A percentile compares a stretch with the other conserved stretches of the same genome.
phyloP scores from a whole-genome alignment of 2,888 invertebrate species.

The Tolmerus cingulatus region DNA sequence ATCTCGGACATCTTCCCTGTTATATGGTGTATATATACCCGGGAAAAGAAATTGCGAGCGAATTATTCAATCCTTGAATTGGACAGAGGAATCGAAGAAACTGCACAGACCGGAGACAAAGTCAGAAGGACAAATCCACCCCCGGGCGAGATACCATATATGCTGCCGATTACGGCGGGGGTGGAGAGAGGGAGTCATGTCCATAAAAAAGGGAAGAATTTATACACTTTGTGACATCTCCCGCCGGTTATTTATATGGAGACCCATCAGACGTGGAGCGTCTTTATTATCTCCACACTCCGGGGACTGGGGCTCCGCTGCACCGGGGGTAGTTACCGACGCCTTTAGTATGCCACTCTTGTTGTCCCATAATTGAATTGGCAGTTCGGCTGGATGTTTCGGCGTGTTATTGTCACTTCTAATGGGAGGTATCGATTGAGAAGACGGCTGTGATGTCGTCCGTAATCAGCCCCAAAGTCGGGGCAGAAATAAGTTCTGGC shows the following conservation, averaged over 20 bases:
- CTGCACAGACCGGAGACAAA: neutral
- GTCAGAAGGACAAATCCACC: slow-evolving; percentile 43
- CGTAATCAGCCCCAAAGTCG: neutral
- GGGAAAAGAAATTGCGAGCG: slow-evolving; percentile 51
- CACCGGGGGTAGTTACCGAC: neutral
- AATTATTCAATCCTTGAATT: slow-evolving; percentile 50
- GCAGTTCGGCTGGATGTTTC: slow-evolving; percentile 23
- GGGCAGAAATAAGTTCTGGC: neutral
- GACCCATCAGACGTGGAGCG: slow-evolving; percentile 54
- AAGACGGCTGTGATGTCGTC: neutral
- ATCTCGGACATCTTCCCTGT: neutral
- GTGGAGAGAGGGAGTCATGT: slow-evolving; percentile 43
- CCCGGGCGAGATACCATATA: slow-evolving; percentile 38
- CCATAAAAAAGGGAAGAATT: slow-evolving; percentile 54
- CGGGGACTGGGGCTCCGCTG: slow-evolving; percentile 43
- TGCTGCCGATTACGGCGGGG: slow-evolving; percentile 23
- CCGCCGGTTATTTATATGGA: slow-evolving; percentile 42
- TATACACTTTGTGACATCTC: slow-evolving; percentile 54
- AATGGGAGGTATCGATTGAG: slow-evolving; percentile 23
- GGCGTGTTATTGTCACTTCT: slow-evolving; percentile 38
- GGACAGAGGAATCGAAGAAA: neutral
- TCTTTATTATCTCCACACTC: slow-evolving; percentile 56
- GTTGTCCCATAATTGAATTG: slow-evolving; percentile 30
- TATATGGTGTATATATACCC: neutral
- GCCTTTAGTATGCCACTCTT: slow-evolving; percentile 36